Conservation (phyloP, 2,797 vertebrate genomes). For the Sebastolobus alascanus region DNA sequence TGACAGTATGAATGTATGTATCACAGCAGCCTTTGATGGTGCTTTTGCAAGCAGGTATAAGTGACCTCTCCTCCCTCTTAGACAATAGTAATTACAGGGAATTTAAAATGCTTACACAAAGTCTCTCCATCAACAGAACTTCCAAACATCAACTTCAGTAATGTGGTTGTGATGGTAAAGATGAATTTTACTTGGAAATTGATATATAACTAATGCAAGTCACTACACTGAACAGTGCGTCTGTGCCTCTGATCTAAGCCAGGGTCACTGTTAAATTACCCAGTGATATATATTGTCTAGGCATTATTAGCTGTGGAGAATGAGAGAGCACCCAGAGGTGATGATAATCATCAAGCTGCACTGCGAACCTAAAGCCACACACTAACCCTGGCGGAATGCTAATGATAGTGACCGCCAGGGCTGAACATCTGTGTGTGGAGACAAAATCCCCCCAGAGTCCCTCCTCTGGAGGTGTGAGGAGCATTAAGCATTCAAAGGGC, state of each 20-base stretch:
- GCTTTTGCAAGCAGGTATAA: slow-evolving; percentile 34
- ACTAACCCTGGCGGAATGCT: slow-evolving; percentile 79
- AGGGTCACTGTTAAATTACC: slow-evolving; percentile 20
- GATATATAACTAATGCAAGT: not conserved
- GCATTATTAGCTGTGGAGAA: slow-evolving; percentile 51
- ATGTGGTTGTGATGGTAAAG: not conserved
- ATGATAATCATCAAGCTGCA: slow-evolving; percentile 71
- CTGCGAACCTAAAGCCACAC: slow-evolving; percentile 55
- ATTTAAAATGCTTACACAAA: not conserved
- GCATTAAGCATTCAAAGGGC: slow-evolving; percentile 64
- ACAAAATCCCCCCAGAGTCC: slow-evolving; percentile 59
- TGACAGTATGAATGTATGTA: not conserved
- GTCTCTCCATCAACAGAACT: slow-evolving; percentile 9
- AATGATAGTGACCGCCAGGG: slow-evolving; percentile 82
- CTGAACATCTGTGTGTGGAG: slow-evolving; percentile 83
- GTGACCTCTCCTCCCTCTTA: slow-evolving; percentile 23
- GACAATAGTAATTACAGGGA: slow-evolving; percentile 38
- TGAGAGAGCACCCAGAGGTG: slow-evolving; percentile 70
- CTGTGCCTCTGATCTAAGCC: slow-evolving; percentile 18
- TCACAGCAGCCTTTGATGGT: slow-evolving; percentile 43
- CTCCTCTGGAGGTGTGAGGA: slow-evolving; percentile 77
- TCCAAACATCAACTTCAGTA: not conserved
- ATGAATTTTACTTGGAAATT: not conserved
- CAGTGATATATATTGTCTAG: slow-evolving; percentile 28
- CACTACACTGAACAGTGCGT: not conserved